These are phyloP conservation scores for Caenorhabditis imperialis DNA, from an alignment of 2,888 invertebrate species.

Conservation along the genomic window DNA sequence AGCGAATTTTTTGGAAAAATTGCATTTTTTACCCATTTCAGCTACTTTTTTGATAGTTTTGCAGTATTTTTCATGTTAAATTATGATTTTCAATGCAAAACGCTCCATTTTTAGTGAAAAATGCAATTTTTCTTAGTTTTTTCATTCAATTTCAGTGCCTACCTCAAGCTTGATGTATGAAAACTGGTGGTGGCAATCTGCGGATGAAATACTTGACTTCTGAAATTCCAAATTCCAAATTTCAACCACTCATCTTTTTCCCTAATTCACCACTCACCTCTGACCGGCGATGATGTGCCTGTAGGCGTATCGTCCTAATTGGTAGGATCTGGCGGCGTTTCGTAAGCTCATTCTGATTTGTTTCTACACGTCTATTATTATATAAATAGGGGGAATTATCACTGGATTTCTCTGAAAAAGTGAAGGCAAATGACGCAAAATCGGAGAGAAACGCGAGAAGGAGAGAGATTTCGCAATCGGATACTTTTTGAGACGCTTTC, in stretches of 20 bases:
- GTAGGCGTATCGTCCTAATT: slow-evolving; percentile 47
- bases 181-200: slow-evolving; percentile 32
- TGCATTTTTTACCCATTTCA: too few species aligned
- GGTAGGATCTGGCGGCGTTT: slow-evolving; percentile 40
- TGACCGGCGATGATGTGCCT: slow-evolving; percentile 36
- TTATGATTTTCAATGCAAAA: too few species aligned
- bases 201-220: slow-evolving; percentile 28
- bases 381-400: too few species aligned
- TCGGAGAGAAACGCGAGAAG: slow-evolving; percentile 14
- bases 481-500: slow-evolving; percentile 6
- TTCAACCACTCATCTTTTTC: background rate
- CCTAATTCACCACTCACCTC: slow-evolving; percentile 3
- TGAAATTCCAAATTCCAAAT: slow-evolving; percentile 1
- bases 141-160: background rate
- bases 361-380: too few species aligned
- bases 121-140: too few species aligned
- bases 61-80: too few species aligned
- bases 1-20: too few species aligned
- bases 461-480: slow-evolving; percentile 41
- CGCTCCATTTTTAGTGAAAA: background rate
- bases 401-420: slow-evolving; percentile 37
- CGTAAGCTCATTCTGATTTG: slow-evolving; percentile 43
- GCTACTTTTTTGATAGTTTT: too few species aligned
- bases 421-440: slow-evolving; percentile 45
- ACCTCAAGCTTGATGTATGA: slow-evolving; percentile 50